These are phyloP conservation scores for Falco berigora DNA, from an alignment of 2,797 vertebrate species.

Conservation along the genomic window DNA sequence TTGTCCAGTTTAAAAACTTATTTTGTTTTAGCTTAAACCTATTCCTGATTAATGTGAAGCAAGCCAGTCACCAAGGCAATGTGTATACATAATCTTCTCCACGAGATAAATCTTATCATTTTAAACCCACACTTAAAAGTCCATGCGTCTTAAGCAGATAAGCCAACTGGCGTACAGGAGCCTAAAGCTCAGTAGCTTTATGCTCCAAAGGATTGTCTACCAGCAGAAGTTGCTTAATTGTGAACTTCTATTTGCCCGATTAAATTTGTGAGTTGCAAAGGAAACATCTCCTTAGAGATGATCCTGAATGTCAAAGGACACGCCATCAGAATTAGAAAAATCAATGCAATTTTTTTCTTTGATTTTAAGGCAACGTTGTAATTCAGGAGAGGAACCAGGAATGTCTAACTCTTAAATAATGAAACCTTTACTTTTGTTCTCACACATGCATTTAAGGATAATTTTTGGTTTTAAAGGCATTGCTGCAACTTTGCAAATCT, in stretches of 20 bases:
- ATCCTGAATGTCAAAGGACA: constrained; percentile 4
- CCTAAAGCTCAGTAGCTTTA: background rate
- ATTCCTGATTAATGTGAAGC: background rate
- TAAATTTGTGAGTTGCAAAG: background rate
- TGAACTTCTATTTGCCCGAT: background rate
- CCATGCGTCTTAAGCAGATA: background rate
- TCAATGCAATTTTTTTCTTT: background rate
- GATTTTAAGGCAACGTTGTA: background rate
- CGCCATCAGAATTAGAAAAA: background rate
- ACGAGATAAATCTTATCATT: background rate
- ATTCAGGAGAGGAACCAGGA: background rate
- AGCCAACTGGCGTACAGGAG: background rate
- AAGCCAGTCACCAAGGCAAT: background rate
- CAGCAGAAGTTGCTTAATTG: background rate
- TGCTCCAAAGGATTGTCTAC: background rate
- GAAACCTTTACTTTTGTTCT: background rate
- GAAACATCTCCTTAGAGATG: constrained; percentile 21
- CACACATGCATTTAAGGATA: background rate
- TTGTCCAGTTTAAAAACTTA: background rate
- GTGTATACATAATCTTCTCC: background rate
- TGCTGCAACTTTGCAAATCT: background rate
- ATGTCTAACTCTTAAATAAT: background rate
- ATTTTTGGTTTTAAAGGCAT: background rate
- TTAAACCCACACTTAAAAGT: background rate
- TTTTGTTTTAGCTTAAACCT: background rate